phyloP scores from a whole-genome alignment of 1,140 invertebrate species.

The Halotydeus destructor region DNA sequence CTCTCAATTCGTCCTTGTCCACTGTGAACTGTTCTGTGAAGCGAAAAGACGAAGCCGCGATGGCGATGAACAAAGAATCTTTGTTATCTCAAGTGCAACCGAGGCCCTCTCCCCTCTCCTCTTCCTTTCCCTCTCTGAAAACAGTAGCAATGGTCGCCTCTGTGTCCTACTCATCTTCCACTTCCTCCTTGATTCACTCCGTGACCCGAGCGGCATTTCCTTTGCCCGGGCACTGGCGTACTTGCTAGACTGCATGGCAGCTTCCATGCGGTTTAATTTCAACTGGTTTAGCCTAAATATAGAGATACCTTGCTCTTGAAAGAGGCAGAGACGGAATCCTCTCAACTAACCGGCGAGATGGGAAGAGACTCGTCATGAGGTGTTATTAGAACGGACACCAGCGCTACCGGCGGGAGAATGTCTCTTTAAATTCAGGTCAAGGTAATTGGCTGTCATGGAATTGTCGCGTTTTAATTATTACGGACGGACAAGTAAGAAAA shows the following conservation, averaged over 20 bases:
- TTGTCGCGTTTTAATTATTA: no score
- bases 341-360: not conserved
- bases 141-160: no score
- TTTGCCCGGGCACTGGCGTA: not conserved
- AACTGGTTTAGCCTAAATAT: not conserved
- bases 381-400: no score
- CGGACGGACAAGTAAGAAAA: no score
- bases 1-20: not conserved
- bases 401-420: no score
- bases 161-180: not conserved
- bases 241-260: not conserved
- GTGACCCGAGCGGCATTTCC: not conserved
- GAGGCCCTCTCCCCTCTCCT: no score
- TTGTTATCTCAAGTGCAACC: not conserved
- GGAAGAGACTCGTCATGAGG: no score
- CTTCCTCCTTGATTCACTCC: not conserved
- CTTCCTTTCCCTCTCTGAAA: no score
- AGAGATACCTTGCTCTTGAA: not conserved
- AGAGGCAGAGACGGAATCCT: not conserved
- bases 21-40: not conserved
- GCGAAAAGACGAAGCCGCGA: not conserved
- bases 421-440: no score
- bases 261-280: not conserved
- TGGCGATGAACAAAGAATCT: no score
- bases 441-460: no score